A percentile compares a stretch with the other conserved stretches of the same genome.
phyloP scores from a whole-genome alignment of 2,113 vertebrate genomes.

The Apistogramma diplotaenia region DNA sequence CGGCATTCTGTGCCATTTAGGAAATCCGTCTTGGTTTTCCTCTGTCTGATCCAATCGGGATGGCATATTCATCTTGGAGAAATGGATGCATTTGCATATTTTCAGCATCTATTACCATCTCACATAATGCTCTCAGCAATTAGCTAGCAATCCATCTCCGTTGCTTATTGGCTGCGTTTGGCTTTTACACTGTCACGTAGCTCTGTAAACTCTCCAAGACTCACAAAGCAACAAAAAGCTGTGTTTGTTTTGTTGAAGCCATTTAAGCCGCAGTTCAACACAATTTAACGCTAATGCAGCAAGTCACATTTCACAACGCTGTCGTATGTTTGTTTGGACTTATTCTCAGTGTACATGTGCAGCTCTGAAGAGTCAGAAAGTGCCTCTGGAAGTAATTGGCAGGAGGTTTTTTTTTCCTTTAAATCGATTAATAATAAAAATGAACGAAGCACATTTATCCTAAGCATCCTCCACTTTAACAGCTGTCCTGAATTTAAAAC shows the following conservation, averaged over 20 bases:
- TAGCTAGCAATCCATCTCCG: background rate
- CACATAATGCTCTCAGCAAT: background rate
- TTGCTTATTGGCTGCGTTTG: background rate
- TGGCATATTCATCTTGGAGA: background rate
- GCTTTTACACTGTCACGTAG: background rate
- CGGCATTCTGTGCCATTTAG: background rate
- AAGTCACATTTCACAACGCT: background rate
- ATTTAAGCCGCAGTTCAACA: conserved; percentile 40
- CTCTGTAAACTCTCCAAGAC: background rate
- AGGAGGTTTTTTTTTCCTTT: background rate
- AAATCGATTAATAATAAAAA: background rate
- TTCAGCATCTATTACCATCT: background rate
- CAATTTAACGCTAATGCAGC: conserved; percentile 26
- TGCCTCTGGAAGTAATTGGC: background rate
- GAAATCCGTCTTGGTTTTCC: background rate
- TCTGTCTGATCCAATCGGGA: background rate
- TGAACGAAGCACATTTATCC: background rate
- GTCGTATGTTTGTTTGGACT: conserved; percentile 26
- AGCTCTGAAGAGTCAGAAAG: conserved; percentile 12
- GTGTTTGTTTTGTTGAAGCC: conserved; percentile 41
- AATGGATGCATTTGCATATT: background rate
- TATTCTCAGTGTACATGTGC: conserved; percentile 5
- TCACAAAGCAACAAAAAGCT: background rate
- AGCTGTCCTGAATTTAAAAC: background rate
- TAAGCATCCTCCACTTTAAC: background rate